Base-by-base conservation (phyloP, 2,888 invertebrate genomes). In the Myopa tessellatipennis region DNA sequence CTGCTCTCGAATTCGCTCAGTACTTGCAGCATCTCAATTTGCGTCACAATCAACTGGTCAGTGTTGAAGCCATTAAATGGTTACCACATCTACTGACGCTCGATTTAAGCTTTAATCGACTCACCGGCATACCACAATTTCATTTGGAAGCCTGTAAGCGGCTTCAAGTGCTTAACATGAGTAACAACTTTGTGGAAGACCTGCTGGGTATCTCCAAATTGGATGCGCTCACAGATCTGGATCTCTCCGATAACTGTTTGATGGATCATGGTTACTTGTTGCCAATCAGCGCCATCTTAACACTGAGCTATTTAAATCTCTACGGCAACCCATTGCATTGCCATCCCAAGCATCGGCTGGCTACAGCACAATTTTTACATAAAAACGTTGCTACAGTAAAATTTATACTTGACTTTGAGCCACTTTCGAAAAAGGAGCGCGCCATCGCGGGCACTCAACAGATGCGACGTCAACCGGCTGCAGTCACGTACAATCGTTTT, bases 141-240 rank as follows among this genome's bases (percentile, higher is more conserved):
- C 91, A 91, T 82, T 90, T 90, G 82, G 90, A 91, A 78, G 90
- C 92, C 16, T 90, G 90, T 77, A 90, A 90, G 75, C 90, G 90
- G 52, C 86, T 93, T 71, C 91, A 91, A 87, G 88, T 91, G 61
- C 86, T 94, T 14, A 90, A 92, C 73, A 85, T 93, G 71, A 92
- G 91, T 81, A 92, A 93, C 85, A 94, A 94, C 87, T 92, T 91
- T 80, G 91, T 94, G 73, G 92, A 93, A 81, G 91, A 92, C 83
- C 87, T 93, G 67, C 86, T 88, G 80, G 92, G 92, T 86, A 84
- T 93, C 55, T 88, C 90, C 52, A 88, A 89, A 67, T 85, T 93
- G 63, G 90, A 90, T 78, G 91, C 90, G 80, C 83, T 94, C 34
- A 89, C 88, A 14, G 91, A 92, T 84, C 86, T 93, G 70, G 93